Base-by-base conservation (phyloP, 2,888 invertebrate genomes). In the Pterostichus niger region DNA sequence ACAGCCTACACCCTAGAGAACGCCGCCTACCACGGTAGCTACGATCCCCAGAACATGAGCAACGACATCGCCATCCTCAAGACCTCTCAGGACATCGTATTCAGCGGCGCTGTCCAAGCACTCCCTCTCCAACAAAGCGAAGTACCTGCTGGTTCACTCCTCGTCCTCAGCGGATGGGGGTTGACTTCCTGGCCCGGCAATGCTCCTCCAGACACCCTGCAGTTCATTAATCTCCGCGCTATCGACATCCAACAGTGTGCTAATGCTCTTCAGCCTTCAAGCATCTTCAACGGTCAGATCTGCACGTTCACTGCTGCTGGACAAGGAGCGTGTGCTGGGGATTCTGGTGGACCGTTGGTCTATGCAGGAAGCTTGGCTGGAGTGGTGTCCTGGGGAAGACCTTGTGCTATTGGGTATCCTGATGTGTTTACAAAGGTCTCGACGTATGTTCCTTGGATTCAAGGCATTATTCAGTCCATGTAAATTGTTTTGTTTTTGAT, bases 81-180 rank as follows among this genome's bases (percentile, higher is more conserved):
- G 46, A 64, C 64, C 9, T 11, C n/a, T 6, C 15, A 15, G 1
- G 64, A 79, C n/a, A 61, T 79, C 6, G 11, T 17, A 7, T 64
- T 79, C 64, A 49, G 15, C 9, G 0, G 33, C 7, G 5, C n/a
- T 0, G 46, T 61, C 6, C 64, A 64, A 11, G 46, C 79, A 4
- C 10, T 79, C 6, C 44, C 64, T 17, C 44, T 79, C n/a, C 17
- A n/a, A 7, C 11, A 7, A 6, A 9, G 13, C 7, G 61, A 64
- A 6, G 64, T 79, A 13, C 64, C 49, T 11, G 31, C 24, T 9
- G 64, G 64, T 4, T 24, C 11, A 6, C 7, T 5, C 44, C n/a
- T 79, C n/a, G 33, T 49, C 17, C 61, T 79, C 31, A 64, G 79
- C 35, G 79, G 79, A 64, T 79, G 79, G 79, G 64, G 79, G 1